phyloP scores from a whole-genome alignment of 1,140 invertebrate species.

The Musca domestica region DNA sequence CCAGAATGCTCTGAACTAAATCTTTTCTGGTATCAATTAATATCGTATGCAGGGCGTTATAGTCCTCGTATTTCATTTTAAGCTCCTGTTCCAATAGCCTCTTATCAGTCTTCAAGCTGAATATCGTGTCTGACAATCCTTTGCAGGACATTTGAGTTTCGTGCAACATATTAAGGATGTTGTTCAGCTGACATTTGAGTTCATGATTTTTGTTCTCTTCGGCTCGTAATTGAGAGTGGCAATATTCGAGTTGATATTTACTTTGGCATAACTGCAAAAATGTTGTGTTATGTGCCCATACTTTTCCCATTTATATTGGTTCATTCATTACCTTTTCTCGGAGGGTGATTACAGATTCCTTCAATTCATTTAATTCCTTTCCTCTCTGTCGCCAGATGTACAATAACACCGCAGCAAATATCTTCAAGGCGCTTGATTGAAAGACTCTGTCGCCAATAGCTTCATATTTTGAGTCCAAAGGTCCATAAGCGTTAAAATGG shows the following conservation, averaged over 20 bases:
- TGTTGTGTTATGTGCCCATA: too few relatives aligned
- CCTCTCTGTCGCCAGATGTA: conserved; percentile 40
- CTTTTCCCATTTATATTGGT: background rate
- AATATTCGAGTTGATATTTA: conserved; percentile 41
- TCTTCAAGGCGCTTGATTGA: conserved; percentile 24
- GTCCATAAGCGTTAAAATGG: too few relatives aligned
- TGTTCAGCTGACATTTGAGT: conserved; percentile 35
- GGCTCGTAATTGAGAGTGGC: conserved; percentile 34
- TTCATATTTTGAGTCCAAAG: background rate
- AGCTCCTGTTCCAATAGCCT: conserved; percentile 28
- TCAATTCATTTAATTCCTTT: conserved; percentile 33
- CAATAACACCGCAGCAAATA: conserved; percentile 39
- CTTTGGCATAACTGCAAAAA: conserved; percentile 30
- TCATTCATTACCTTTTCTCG: conserved; percentile 31
- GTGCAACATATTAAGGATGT: conserved; percentile 30
- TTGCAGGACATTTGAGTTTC: conserved; percentile 32
- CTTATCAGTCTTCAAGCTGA: conserved; percentile 32
- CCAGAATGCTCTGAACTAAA: conserved; percentile 30
- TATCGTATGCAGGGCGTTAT: conserved; percentile 24
- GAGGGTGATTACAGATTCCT: conserved; percentile 28
- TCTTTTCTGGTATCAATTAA: conserved; percentile 28
- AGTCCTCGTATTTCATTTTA: conserved; percentile 12
- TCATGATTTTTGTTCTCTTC: conserved; percentile 42
- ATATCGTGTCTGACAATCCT: conserved; percentile 26
- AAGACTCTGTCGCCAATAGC: background rate